A percentile compares a stretch with the other conserved stretches of the same genome.
These are phyloP conservation scores for Polyploca ridens DNA, from an alignment of 2,888 invertebrate genomes.

Conservation along the genomic window DNA sequence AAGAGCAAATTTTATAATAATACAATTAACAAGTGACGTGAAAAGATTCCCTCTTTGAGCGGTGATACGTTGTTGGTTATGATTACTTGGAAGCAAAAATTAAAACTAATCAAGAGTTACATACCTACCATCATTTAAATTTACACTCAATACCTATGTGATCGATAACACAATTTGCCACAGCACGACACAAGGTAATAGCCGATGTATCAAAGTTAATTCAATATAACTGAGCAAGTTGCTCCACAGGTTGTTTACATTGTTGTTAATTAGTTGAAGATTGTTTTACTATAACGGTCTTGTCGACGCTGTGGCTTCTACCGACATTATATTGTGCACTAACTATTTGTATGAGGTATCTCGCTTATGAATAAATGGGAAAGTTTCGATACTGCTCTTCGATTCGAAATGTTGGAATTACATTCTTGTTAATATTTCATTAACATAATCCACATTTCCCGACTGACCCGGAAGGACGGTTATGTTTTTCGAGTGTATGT, in stretches of 20 bases:
- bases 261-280: constrained; percentile 6
- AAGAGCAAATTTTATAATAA: too few relatives aligned
- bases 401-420: too few relatives aligned
- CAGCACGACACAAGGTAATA: not conserved
- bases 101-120: too few relatives aligned
- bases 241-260: constrained; percentile 4
- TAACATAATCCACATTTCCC: too few relatives aligned
- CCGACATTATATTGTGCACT: not conserved
- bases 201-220: constrained; percentile 1
- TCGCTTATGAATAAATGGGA: too few relatives aligned
- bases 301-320: not conserved
- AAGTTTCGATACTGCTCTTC: not conserved
- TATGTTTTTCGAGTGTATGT: too few relatives aligned
- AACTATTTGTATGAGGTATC: not conserved
- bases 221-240: constrained; percentile 1
- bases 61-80: too few relatives aligned
- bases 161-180: not conserved
- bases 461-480: too few relatives aligned
- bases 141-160: not conserved
- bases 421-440: too few relatives aligned
- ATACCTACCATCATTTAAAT: not conserved
- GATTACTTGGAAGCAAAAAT: too few relatives aligned
- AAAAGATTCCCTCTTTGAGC: too few relatives aligned
- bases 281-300: not conserved
- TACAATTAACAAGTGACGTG: too few relatives aligned